Evolutionary conservation across 2,888 invertebrate genomes (phyloP).

Genomic region (Agrotis puta): DNA sequence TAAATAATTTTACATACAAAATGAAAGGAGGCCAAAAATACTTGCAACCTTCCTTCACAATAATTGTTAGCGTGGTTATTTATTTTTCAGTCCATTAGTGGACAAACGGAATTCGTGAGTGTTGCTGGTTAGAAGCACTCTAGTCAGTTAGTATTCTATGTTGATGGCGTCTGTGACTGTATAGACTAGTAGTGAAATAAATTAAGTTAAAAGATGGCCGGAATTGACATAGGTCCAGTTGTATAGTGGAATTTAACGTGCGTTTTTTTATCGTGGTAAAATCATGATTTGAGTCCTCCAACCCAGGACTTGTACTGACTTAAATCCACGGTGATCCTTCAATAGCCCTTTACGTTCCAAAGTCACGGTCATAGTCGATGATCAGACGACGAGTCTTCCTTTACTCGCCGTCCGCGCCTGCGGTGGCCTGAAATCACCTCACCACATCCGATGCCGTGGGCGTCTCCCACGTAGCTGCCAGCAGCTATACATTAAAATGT

Average conservation of each 20-base stretch:
- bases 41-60: background rate
- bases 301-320: no score
- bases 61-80: conserved; percentile 13
- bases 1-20: background rate
- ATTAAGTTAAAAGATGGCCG: background rate
- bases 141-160: background rate
- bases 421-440: no score
- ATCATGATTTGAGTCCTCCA: no score
- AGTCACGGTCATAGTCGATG: no score
- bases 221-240: background rate
- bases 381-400: no score
- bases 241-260: background rate
- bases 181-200: background rate
- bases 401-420: no score
- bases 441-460: no score
- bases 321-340: no score
- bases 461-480: no score
- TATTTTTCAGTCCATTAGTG: conserved; percentile 23
- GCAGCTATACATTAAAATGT: no score
- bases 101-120: conserved; percentile 34
- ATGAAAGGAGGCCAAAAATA: conserved; percentile 22
- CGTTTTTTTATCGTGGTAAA: background rate
- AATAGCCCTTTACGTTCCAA: no score
- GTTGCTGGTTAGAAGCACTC: background rate
- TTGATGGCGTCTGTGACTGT: background rate